Conservation (phyloP, 37 sponge, comb jelly and placozoan species). For the Cladorhizidae sp. region DNA sequence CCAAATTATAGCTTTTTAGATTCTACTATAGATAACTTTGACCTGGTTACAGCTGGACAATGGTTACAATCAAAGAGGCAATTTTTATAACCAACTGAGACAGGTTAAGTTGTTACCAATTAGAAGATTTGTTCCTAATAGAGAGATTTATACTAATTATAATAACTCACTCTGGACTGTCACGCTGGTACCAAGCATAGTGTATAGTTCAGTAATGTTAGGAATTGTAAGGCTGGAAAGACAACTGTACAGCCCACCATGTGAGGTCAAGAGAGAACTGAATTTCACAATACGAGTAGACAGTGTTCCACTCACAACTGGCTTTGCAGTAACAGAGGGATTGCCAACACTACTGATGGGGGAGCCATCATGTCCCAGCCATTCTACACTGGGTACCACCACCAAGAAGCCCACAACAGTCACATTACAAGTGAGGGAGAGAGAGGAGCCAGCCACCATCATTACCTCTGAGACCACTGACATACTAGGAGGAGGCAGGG, state of each 20-base stretch:
- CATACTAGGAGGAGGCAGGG: constrained; percentile 29
- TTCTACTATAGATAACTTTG: too few relatives aligned
- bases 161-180: too few relatives aligned
- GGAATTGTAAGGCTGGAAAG: too few relatives aligned
- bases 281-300: constrained; percentile 10
- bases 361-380: constrained; percentile 4
- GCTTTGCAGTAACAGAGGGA: background rate
- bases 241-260: constrained; percentile 29
- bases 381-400: constrained; percentile 10
- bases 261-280: constrained; percentile 22
- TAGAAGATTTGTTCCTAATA: too few relatives aligned
- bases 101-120: too few relatives aligned
- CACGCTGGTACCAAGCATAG: too few relatives aligned
- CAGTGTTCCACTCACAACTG: background rate
- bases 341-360: background rate
- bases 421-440: constrained; percentile 27
- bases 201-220: too few relatives aligned
- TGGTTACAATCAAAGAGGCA: too few relatives aligned
- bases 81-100: too few relatives aligned
- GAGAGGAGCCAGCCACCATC: constrained; percentile 31
- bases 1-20: too few relatives aligned
- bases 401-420: constrained; percentile 1
- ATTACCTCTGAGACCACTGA: background rate
- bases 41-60: too few relatives aligned
- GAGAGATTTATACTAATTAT: too few relatives aligned